Evolutionary conservation across 2,888 invertebrate genomes (phyloP), one percentile per base, ranked within the genome.

Genomic region (Oligia fasciuncula): DNA sequence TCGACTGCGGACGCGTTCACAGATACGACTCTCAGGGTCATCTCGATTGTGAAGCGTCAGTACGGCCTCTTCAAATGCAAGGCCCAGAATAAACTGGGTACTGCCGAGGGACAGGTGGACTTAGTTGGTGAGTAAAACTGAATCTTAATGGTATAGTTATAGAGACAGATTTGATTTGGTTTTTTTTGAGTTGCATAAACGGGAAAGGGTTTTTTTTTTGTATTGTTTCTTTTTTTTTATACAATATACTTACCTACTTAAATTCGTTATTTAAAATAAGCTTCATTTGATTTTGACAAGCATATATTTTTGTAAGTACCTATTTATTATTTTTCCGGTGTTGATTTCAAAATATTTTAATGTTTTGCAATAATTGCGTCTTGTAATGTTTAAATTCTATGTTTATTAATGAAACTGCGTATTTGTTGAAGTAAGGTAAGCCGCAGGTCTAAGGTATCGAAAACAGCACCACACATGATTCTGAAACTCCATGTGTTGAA

Each of bases 1-100:
- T 98, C 99, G 6, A 98, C 98, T 0, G 98, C 99, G 0, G 99
- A 99, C 91, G 99, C 99, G 92, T 99, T 98, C 91, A 99, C 99
- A 0, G 99, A 99, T 93, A 99, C 99, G 0, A 99, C 99, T 0
- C 95, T 99, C 46, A 97, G 99, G 80, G 98, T 99, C 5, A 98
- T 99, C 77, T 99, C 99, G 0, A 98, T 99, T 74, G 99, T 99
- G 95, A 99, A 99, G 92, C 97, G 98, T 19, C 99, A 99, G 92
- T 99, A 98, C 91, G 99, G 99, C 0, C 95, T 97, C 85, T 99
- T 99, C 95, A 97, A 98, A 0, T 99, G 99, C 96, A 98, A 98
- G 92, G 99, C 99, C 1, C 98, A 98, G 83, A 99, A 99, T 93
- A 99, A 99, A 89, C 97, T 99, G 43, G 99, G 99, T 4, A 97